A percentile compares a stretch with the other conserved stretches of the same genome.
These are phyloP conservation scores for Tenodera sinensis DNA, from an alignment of 2,888 invertebrate species.

Conservation along the genomic window DNA sequence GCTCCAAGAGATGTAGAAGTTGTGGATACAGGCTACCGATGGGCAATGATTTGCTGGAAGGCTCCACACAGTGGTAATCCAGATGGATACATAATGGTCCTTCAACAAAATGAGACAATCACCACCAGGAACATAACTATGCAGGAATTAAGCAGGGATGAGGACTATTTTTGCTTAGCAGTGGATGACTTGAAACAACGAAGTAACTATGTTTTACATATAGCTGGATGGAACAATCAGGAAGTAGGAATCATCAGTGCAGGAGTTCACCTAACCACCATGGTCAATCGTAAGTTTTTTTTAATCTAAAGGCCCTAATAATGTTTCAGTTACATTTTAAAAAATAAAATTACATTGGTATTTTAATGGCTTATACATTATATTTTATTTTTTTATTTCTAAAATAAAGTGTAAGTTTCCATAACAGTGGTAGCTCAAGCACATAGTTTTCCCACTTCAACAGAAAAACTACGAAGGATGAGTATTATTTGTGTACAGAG, in stretches of 20 bases:
- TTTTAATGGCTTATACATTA: too few species aligned
- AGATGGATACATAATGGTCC: conserved; percentile 10
- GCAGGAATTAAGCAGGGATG: not conserved
- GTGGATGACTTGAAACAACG: not conserved
- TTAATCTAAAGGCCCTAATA: too few species aligned
- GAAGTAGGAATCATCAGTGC: conserved; percentile 16
- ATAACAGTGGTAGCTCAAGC: too few species aligned
- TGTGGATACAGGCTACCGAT: not conserved
- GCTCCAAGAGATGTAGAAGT: conserved; percentile 6
- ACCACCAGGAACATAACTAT: not conserved
- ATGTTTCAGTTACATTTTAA: too few species aligned
- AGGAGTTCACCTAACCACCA: conserved; percentile 1
- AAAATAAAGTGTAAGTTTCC: too few species aligned
- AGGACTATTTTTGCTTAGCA: not conserved
- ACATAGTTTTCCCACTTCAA: too few species aligned
- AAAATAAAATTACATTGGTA: too few species aligned
- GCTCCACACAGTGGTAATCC: conserved; percentile 12
- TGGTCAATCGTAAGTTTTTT: not conserved
- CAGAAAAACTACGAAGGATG: too few species aligned
- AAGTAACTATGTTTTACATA: conserved; percentile 8
- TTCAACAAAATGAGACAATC: not conserved
- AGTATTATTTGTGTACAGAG: too few species aligned
- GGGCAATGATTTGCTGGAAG: conserved; percentile 9
- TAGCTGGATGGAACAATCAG: conserved; percentile 19
- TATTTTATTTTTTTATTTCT: too few species aligned